phyloP scores from a whole-genome alignment of 1,140 invertebrate genomes.

The Drosophila lacteicornis region DNA sequence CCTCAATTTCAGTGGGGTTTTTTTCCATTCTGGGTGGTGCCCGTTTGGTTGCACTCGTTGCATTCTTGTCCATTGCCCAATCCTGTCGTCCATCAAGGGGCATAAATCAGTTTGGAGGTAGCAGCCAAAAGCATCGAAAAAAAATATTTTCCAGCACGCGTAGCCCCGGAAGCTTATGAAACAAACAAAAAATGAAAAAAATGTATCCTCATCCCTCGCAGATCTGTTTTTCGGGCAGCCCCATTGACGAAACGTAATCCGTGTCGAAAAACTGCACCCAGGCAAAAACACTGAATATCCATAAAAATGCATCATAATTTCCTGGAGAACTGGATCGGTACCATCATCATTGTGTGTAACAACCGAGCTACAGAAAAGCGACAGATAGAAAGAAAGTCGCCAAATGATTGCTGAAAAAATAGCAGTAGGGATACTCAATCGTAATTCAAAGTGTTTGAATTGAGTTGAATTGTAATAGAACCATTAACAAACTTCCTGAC shows the following conservation, averaged over 20 bases:
- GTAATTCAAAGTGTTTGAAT: too few species aligned
- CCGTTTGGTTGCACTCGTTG: constrained; percentile 64
- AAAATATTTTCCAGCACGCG: constrained; percentile 33
- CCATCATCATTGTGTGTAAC: constrained; percentile 29
- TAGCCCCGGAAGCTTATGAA: constrained; percentile 68
- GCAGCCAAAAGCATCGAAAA: constrained; percentile 23
- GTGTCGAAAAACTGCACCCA: constrained; percentile 61
- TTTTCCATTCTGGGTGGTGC: constrained; percentile 33
- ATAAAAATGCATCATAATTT: constrained; percentile 85
- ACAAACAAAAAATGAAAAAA: constrained; percentile 51
- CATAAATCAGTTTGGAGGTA: constrained; percentile 78
- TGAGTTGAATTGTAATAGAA: too few species aligned
- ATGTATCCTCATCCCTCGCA: constrained; percentile 16
- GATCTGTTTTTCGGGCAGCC: constrained; percentile 28
- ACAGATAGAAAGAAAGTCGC: constrained; percentile 1
- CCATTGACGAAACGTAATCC: constrained; percentile 68
- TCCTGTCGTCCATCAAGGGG: constrained; percentile 74
- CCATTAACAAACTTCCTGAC: too few species aligned
- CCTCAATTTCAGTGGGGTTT: constrained; percentile 41
- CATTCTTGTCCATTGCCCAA: constrained; percentile 45
- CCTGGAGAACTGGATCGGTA: constrained; percentile 62
- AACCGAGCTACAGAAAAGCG: constrained; percentile 8
- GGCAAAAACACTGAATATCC: constrained; percentile 84
- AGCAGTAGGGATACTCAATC: constrained; percentile 5
- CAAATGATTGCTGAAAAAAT: constrained; percentile 15